phyloP scores from a whole-genome alignment of 2,797 vertebrate genomes.

The Peromyscus nudipes region DNA sequence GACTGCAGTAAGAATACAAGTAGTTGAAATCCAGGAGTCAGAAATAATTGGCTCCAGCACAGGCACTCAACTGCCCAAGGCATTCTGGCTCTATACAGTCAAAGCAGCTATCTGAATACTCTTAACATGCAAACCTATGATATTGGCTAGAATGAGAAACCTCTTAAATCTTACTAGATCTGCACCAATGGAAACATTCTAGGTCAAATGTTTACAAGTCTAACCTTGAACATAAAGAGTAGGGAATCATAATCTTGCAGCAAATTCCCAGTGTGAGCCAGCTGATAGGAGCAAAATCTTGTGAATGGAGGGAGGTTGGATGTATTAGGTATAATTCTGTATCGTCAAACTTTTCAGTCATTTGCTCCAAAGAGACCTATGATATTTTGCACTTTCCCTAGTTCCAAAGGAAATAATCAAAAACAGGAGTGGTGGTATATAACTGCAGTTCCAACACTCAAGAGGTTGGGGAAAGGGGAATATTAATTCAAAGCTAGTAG shows the following conservation, averaged over 20 bases:
- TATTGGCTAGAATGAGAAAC: not conserved
- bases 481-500: not conserved
- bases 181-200: not conserved
- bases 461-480: rapidly evolving
- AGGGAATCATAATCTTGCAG: not conserved
- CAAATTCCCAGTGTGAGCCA: not conserved
- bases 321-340: not conserved
- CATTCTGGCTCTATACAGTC: not conserved
- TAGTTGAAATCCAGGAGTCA: not conserved
- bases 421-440: not conserved
- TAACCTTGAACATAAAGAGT: not conserved
- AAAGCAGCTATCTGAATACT: not conserved
- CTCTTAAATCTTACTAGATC: not conserved
- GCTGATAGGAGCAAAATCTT: not conserved
- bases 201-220: not conserved
- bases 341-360: not conserved
- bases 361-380: not conserved
- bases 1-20: not conserved
- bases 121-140: not conserved
- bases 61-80: not conserved
- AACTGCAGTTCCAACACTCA: not conserved
- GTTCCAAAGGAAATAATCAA: not conserved
- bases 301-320: not conserved
- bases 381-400: not conserved
- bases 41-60: not conserved